Base-by-base conservation (phyloP, 2,797 vertebrate genomes). In the Phaenicophaeus curvirostris region DNA sequence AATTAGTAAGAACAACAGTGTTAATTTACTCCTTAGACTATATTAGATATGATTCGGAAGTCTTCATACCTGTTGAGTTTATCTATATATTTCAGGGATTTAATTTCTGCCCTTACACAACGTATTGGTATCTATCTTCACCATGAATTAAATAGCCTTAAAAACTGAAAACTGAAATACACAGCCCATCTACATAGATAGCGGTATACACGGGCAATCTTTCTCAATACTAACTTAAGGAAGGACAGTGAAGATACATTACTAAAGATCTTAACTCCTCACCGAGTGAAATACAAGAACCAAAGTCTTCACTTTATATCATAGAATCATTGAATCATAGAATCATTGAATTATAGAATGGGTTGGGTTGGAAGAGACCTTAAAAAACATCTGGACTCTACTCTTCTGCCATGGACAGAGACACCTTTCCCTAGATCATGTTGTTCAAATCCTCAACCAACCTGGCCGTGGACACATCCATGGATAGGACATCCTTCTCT, bases 1-100 rank as follows among this genome's bases (percentile, higher is more conserved):
- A 72, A 89, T 35, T 48, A 92, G 21, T 85, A 92, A 72, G 28
- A 92, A 78, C 53, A 93, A 39, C 31, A 87, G 13, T 12, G 85
- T 89, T 51, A 73, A 95, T 97, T 95, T 51, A 66, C 28, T 94
- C 33, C 95, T 91, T n/a, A 91, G 55, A 91, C 57, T 85, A 31
- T 66, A 90, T 57, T 42, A 69, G 41, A 18, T 39, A 54, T 92
- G 54, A 73, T 89, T 58, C 33, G 51, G 23, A 91, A 75, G 16
- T 21, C 37, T 88, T 95, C 76, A 79, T 55, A 59, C 6, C 85
- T 31, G 18, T 46, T 23, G 68, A n/a, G 5, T 81, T 93, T 89
- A 83, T 18, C 46, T 82, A 39, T 59, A 65, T 6, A 48, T 5
- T 75, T 44, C 17, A 63, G 51, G 30, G 8, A 79, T 17, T 68